Evolutionary conservation across 2,888 invertebrate genomes (phyloP).

Genomic region (Copidosoma aretas): DNA sequence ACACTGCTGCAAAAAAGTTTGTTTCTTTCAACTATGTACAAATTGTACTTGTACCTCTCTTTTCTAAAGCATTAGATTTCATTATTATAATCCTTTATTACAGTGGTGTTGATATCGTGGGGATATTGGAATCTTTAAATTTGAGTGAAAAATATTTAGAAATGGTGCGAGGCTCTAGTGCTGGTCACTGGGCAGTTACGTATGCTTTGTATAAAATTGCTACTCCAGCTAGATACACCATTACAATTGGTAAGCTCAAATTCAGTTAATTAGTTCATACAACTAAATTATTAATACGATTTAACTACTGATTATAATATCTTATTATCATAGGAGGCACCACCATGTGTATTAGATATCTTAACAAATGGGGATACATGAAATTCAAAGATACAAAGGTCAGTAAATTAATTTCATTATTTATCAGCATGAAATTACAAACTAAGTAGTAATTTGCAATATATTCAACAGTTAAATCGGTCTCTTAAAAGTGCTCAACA

Average conservation of each 20-base stretch:
- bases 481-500: slow-evolving; percentile 22
- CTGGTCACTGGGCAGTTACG: slow-evolving; percentile 89
- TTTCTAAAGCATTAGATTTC: background rate
- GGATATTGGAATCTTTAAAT: slow-evolving; percentile 77
- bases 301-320: slow-evolving; percentile 28
- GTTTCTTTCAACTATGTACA: background rate
- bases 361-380: slow-evolving; percentile 78
- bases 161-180: slow-evolving; percentile 77
- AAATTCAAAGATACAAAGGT: slow-evolving; percentile 45
- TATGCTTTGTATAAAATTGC: slow-evolving; percentile 93
- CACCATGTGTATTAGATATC: slow-evolving; percentile 81
- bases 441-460: background rate
- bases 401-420: slow-evolving; percentile 2
- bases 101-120: slow-evolving; percentile 91
- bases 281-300: slow-evolving; percentile 3
- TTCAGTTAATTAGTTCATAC: background rate
- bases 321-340: slow-evolving; percentile 74
- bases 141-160: slow-evolving; percentile 80
- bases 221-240: slow-evolving; percentile 89
- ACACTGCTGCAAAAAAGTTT: slow-evolving; percentile 84
- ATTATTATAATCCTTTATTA: slow-evolving; percentile 53
- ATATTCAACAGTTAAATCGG: slow-evolving; percentile 15
- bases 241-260: slow-evolving; percentile 77
- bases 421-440: slow-evolving; percentile 2
- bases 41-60: background rate